These are phyloP conservation scores for Phainopepla nitens DNA, from an alignment of 2,113 vertebrate species.

Conservation along the genomic window DNA sequence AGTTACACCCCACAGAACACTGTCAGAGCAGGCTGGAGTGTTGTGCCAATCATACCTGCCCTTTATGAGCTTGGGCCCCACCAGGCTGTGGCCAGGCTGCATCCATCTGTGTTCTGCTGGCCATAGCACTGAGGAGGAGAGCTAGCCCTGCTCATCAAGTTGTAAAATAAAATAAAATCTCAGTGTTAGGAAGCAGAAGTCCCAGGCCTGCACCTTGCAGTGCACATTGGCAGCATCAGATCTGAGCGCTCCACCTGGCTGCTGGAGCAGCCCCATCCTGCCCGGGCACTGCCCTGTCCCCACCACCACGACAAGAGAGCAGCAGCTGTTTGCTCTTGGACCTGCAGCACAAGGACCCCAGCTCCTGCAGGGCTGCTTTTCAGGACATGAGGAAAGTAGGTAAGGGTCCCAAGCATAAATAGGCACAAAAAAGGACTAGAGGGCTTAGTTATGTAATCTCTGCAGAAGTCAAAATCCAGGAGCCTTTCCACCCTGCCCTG, in stretches of 20 bases:
- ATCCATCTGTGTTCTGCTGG: not conserved
- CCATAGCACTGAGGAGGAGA: not conserved
- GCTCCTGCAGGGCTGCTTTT: not conserved
- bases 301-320: not conserved
- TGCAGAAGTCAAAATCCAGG: not conserved
- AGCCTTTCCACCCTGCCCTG: not conserved
- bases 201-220: not conserved
- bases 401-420: not conserved
- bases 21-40: not conserved
- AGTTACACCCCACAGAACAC: not conserved
- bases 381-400: not conserved
- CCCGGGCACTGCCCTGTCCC: fast-evolving
- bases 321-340: not conserved
- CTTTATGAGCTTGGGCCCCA: not conserved
- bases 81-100: not conserved
- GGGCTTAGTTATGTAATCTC: not conserved
- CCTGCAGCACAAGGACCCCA: not conserved
- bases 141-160: not conserved
- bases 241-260: fast-evolving
- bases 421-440: not conserved
- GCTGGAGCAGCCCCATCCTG: not conserved
- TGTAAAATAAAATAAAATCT: not conserved
- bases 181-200: not conserved
- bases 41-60: not conserved
- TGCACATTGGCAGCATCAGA: not conserved